Base-by-base conservation (phyloP, 23 tunicate species). In the Ciona savignyi region DNA sequence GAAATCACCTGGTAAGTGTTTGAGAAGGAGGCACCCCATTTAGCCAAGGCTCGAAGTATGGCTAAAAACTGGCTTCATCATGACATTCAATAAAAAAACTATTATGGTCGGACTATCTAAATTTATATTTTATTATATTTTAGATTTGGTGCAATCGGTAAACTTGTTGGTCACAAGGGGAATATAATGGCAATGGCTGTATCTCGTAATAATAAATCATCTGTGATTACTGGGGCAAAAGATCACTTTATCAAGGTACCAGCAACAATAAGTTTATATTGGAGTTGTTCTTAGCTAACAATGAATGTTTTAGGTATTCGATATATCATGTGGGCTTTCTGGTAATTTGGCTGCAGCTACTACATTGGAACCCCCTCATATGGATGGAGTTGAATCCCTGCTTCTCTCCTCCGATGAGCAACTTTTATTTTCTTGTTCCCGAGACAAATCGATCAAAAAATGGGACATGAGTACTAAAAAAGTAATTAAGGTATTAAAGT, bases 371-470 rank as follows among this genome's bases (percentile, higher is more conserved):
- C 97, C 97, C 33, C 97, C 97, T 9, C 97, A 91, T 56, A 80
- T 91, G 91, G 97, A 91, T 68, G 97, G 97, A 0, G 91, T 91
- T 22, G 97, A 91, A 77, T 62, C 86, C 23, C 81, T 90, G 4
- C 82, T 81, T 0, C 67, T 32, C 30, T 80, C 84, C 9, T 21
- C 70, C 6, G 29, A 21, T 20, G 60, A 80, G 32, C 80, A 91
- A 23, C 71, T 79, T 11, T 72, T 91, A 20, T 91, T 91, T 63
- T 80, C 97, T 27, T 78, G 83, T 20, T 91, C 97, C 1, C 62
- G 97, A 64, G 97, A 91, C 67, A 91, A 91, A 67, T 91, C 97
- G 23, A 91, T 91, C 49, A 85, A 85, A 34, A 91, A 91, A 60
- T 91, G 97, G 97, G 83, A 91, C 66, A 61, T 91, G 72, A 30